Conservation (phyloP, 2,888 invertebrate species). For the Amaurobius ferox region DNA sequence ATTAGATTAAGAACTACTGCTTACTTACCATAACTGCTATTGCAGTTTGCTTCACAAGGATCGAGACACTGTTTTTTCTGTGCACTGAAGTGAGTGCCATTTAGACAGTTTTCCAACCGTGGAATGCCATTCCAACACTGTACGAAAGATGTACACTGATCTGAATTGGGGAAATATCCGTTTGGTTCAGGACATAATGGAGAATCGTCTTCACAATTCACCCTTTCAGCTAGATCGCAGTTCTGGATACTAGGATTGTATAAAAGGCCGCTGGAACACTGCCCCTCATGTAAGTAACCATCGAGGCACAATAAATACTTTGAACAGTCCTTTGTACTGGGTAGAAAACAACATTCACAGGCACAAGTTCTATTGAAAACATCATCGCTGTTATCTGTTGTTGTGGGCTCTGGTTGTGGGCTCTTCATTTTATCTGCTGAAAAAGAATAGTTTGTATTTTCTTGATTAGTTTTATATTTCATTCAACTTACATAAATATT, state of each 20-base stretch:
- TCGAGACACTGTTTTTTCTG: slow-evolving; percentile 44
- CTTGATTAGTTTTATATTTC: neutral
- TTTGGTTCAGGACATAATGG: slow-evolving; percentile 12
- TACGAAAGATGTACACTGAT: slow-evolving; percentile 38
- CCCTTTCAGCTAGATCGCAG: slow-evolving; percentile 54
- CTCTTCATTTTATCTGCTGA: no score
- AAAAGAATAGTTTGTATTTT: neutral
- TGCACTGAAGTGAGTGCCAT: slow-evolving; percentile 55
- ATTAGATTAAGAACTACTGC: neutral
- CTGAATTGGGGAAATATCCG: slow-evolving; percentile 52
- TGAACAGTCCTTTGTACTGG: slow-evolving; percentile 28
- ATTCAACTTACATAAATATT: neutral
- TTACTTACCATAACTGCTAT: slow-evolving; percentile 3
- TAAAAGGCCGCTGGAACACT: slow-evolving; percentile 41
- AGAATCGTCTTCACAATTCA: slow-evolving; percentile 1
- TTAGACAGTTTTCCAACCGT: slow-evolving; percentile 34
- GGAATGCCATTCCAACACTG: slow-evolving; percentile 45
- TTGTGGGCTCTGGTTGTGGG: neutral
- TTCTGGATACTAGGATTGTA: slow-evolving; percentile 46
- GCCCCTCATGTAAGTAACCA: neutral
- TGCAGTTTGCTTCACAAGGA: slow-evolving; percentile 50
- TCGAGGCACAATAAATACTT: slow-evolving; percentile 31
- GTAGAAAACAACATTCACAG: slow-evolving; percentile 49
- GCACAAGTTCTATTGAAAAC: slow-evolving; percentile 25
- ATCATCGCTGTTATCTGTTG: neutral